These are phyloP conservation scores for Coregonus sp. DNA, from an alignment of 2,797 vertebrate species.

Conservation along the genomic window DNA sequence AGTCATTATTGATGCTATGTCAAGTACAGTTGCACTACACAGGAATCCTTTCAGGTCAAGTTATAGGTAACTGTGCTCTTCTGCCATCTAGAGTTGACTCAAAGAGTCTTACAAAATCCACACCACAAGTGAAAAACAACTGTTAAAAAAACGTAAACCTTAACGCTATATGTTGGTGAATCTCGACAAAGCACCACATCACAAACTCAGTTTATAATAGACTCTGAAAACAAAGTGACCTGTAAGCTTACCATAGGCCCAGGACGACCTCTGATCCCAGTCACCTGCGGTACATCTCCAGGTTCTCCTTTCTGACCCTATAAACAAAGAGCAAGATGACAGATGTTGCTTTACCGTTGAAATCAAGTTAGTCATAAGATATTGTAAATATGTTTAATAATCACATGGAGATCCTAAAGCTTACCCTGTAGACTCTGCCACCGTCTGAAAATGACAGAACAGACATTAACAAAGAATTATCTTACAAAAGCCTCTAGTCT, in stretches of 20 bases:
- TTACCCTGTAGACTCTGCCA: constrained; percentile 86
- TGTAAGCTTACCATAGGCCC: constrained; percentile 86
- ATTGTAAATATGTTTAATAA: neutral
- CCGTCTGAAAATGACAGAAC: constrained; percentile 50
- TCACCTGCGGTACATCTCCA: constrained; percentile 92
- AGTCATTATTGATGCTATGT: neutral
- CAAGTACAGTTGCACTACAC: neutral
- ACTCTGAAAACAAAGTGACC: neutral
- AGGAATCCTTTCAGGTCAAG: constrained; percentile 37
- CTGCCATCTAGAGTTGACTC: constrained; percentile 72
- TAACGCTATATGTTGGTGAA: neutral
- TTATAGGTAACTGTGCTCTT: constrained; percentile 50
- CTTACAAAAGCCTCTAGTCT: neutral
- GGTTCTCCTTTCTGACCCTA: constrained; percentile 98
- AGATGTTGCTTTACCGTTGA: neutral
- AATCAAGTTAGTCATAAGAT: neutral
- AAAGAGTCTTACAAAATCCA: constrained; percentile 22
- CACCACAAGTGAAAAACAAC: neutral
- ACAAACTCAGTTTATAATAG: neutral
- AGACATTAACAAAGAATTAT: neutral
- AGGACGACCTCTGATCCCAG: constrained; percentile 87
- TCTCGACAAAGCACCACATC: neutral
- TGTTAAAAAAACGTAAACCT: neutral
- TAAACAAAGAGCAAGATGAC: constrained; percentile 20
- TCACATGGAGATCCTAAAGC: constrained; percentile 8